phyloP scores from a whole-genome alignment of 1,140 invertebrate species.

The Drosophila obscura region DNA sequence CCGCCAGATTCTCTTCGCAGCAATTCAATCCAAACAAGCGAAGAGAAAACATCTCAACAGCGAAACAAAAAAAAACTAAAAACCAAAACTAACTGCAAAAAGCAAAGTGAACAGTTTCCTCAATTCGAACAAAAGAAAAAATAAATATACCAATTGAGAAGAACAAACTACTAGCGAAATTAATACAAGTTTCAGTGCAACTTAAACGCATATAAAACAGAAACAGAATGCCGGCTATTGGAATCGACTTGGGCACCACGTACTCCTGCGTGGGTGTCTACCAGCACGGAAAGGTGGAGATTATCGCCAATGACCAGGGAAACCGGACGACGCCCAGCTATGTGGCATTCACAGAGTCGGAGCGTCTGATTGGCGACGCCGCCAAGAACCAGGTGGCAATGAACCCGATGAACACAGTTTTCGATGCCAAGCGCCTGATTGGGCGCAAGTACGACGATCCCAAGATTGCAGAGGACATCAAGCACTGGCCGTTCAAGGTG shows the following conservation, averaged over 20 bases:
- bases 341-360: constrained; percentile 98
- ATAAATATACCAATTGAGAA: constrained; percentile 14
- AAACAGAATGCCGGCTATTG: constrained; percentile 86
- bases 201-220: neutral
- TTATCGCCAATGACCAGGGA: constrained; percentile 97
- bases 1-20: constrained; percentile 36
- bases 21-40: constrained; percentile 67
- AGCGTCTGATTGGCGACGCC: constrained; percentile 97
- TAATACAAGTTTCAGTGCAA: neutral
- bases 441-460: constrained; percentile 88
- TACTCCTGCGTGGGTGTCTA: constrained; percentile 92
- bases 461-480: constrained; percentile 90
- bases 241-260: constrained; percentile 91
- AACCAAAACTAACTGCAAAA: constrained; percentile 39
- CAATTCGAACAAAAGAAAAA: constrained; percentile 17
- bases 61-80: constrained; percentile 43
- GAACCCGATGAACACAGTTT: constrained; percentile 81
- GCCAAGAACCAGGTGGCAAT: constrained; percentile 88
- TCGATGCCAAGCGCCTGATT: constrained; percentile 87
- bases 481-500: constrained; percentile 91
- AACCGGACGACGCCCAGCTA: constrained; percentile 98
- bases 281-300: constrained; percentile 94
- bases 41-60: constrained; percentile 64
- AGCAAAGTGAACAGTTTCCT: constrained; percentile 27
- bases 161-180: constrained; percentile 2